phyloP scores from a whole-genome alignment of 2,113 vertebrate species.

The Pseudorasbora parva region DNA sequence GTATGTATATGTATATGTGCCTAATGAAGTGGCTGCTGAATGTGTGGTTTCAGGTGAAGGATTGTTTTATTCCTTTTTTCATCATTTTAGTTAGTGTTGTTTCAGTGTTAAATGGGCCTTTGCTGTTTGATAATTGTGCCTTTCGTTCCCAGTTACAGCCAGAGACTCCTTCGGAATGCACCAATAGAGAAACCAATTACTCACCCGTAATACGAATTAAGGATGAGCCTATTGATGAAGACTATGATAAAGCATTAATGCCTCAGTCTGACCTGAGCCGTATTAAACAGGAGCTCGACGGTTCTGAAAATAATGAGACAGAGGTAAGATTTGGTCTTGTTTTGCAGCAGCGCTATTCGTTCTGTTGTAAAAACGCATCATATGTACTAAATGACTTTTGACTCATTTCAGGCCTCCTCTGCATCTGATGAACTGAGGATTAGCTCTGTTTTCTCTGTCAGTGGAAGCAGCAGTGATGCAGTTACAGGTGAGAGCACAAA shows the following conservation, averaged over 20 bases:
- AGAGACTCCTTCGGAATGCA: background rate
- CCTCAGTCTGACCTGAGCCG: slow-evolving; percentile 79
- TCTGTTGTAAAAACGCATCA: background rate
- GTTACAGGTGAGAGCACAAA: slow-evolving; percentile 82
- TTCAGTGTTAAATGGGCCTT: background rate
- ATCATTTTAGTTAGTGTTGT: background rate
- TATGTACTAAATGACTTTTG: background rate
- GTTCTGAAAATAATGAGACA: slow-evolving; percentile 76
- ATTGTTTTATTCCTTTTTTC: background rate
- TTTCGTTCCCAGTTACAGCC: background rate
- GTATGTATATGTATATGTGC: too few relatives aligned
- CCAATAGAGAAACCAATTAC: background rate
- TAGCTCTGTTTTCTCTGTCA: slow-evolving; percentile 96
- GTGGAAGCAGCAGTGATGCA: slow-evolving; percentile 67
- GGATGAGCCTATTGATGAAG: slow-evolving; percentile 97
- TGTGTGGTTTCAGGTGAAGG: background rate
- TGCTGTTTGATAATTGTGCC: background rate
- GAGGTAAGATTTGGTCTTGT: slow-evolving; percentile 76
- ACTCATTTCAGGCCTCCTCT: slow-evolving; percentile 72
- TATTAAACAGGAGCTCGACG: slow-evolving; percentile 89
- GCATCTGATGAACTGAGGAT: slow-evolving; percentile 93
- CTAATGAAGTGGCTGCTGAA: background rate
- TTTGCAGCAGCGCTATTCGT: background rate
- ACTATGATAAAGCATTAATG: slow-evolving; percentile 89
- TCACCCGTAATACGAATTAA: slow-evolving; percentile 88